Evolutionary conservation across 37 sponge, comb jelly and placozoan genomes (phyloP), one percentile per base, ranked within the genome.

Genomic region (Cliona cf. orientalis): DNA sequence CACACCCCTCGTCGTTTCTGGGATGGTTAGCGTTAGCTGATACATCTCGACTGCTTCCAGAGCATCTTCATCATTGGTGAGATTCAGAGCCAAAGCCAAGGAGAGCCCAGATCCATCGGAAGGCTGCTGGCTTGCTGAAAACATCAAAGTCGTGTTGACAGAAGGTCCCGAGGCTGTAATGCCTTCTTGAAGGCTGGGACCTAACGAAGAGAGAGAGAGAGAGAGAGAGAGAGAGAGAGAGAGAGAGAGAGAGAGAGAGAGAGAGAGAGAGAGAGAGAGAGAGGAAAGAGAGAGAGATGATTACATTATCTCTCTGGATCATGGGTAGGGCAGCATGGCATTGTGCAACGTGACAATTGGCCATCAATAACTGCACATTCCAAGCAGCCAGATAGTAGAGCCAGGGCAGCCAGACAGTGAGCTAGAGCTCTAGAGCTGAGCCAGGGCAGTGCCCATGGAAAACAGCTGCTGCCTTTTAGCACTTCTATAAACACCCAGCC

Each of bases 171-270:
- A 80, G 3, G 12, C 38, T 6, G 38, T 31, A 35, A 80, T 69
- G 40, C 69, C 49, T 17, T 35, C 7, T 41, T 80, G 80, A 31
- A 42, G 36, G 38, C 70, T 69, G 14, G 80, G 80, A 23, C 58
- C 80, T 80, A 38, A 7, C 4, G 53, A 49, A 72, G 55, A 58
- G 77, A 58, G 62, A 76, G 77, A 58, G 60, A 76, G 77, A 76
- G 60, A 76, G 77, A 76, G 60, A 76, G 62, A 76, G 77, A 58
- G 62, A 59, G 77, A 76, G 60, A 76, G 61, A 33, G 55, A 72
- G 55, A 44, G 55, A 72, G 73, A 44, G 46, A 72, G 73, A 72
- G 73, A 72, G 63, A 57, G 40, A 58, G 77, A 32, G 62, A 76
- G 62, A 76, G 61, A 76, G 77, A 60, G 40, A 76, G 55, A 72